These are phyloP conservation scores for Oryzias dopingdopingensis DNA, from an alignment of 2,797 vertebrate species.

Conservation along the genomic window DNA sequence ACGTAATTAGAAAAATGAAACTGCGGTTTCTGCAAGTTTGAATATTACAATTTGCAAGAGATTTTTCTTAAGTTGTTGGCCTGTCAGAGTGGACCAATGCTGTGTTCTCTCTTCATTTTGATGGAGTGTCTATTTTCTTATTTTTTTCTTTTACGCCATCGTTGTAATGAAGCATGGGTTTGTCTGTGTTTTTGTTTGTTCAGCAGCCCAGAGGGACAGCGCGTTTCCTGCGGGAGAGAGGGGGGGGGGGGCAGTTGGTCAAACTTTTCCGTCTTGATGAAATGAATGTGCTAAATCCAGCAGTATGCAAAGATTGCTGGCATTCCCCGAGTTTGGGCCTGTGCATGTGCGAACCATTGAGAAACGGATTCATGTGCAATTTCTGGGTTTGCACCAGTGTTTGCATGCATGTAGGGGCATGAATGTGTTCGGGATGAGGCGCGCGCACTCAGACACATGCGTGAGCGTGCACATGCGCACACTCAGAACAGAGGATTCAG, in stretches of 20 bases:
- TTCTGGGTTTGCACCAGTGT: slow-evolving; percentile 38
- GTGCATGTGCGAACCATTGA: slow-evolving; percentile 30
- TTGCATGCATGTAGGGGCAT: slow-evolving; percentile 50
- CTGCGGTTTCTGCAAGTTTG: slow-evolving; percentile 27
- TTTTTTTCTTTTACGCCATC: slow-evolving; percentile 28
- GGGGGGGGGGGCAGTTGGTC: slow-evolving; percentile 14
- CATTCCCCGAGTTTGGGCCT: slow-evolving; percentile 22
- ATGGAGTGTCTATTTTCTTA: slow-evolving; percentile 14
- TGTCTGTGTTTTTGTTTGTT: slow-evolving; percentile 37
- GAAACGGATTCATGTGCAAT: slow-evolving; percentile 31
- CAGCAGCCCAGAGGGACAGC: slow-evolving; percentile 48
- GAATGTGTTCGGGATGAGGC: slow-evolving; percentile 33
- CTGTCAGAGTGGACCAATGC: slow-evolving; percentile 26
- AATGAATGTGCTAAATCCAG: slow-evolving; percentile 29
- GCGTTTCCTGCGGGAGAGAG: slow-evolving; percentile 40
- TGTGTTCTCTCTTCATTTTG: slow-evolving; percentile 42
- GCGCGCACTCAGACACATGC: slow-evolving; percentile 14
- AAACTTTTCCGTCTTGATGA: slow-evolving; percentile 52
- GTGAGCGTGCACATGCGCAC: slow-evolving; percentile 31
- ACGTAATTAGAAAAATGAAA: slow-evolving; percentile 8
- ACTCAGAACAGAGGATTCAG: slow-evolving; percentile 65
- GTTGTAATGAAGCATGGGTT: slow-evolving; percentile 42
- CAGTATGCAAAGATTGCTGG: slow-evolving; percentile 29
- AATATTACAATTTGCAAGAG: slow-evolving; percentile 18
- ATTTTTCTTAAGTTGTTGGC: slow-evolving; percentile 20